These are phyloP conservation scores for Aldrovandia affinis DNA, from an alignment of 2,797 vertebrate species.

Conservation along the genomic window DNA sequence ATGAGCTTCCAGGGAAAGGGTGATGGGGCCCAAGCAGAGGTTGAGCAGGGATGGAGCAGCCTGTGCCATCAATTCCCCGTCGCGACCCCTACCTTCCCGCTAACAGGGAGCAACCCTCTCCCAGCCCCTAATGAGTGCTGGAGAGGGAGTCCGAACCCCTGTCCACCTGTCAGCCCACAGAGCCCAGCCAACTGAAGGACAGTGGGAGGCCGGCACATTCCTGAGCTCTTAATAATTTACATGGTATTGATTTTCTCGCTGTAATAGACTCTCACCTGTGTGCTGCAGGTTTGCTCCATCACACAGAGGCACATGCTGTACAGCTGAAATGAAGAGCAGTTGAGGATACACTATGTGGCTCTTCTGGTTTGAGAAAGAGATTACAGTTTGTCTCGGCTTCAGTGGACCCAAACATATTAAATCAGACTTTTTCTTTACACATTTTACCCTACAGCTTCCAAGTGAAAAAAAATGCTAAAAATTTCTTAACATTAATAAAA, in stretches of 20 bases:
- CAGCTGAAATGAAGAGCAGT: background rate
- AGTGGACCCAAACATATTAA: too few species aligned
- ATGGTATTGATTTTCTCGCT: slow-evolving; percentile 91
- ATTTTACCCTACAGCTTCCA: too few species aligned
- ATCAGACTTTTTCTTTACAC: too few species aligned
- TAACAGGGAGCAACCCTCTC: slow-evolving; percentile 88
- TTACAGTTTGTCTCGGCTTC: background rate
- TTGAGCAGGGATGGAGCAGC: slow-evolving; percentile 94
- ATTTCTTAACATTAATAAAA: too few species aligned
- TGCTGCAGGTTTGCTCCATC: background rate
- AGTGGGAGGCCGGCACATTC: slow-evolving; percentile 85
- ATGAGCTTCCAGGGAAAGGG: slow-evolving; percentile 99
- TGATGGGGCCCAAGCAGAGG: slow-evolving; percentile 92
- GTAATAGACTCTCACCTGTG: slow-evolving; percentile 52
- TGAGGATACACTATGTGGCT: background rate
- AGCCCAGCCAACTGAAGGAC: slow-evolving; percentile 83
- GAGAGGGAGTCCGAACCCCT: slow-evolving; percentile 86
- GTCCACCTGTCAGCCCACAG: slow-evolving; percentile 92
- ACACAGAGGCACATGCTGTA: background rate
- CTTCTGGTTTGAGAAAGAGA: background rate
- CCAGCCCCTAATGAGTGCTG: slow-evolving; percentile 96
- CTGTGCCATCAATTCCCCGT: slow-evolving; percentile 96
- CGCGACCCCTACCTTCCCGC: slow-evolving; percentile 98
- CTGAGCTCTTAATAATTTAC: slow-evolving; percentile 96
- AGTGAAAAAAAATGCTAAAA: too few species aligned